These are phyloP conservation scores for Leptopilina drosophilae DNA, from an alignment of 2,888 invertebrate genomes.

Conservation along the genomic window DNA sequence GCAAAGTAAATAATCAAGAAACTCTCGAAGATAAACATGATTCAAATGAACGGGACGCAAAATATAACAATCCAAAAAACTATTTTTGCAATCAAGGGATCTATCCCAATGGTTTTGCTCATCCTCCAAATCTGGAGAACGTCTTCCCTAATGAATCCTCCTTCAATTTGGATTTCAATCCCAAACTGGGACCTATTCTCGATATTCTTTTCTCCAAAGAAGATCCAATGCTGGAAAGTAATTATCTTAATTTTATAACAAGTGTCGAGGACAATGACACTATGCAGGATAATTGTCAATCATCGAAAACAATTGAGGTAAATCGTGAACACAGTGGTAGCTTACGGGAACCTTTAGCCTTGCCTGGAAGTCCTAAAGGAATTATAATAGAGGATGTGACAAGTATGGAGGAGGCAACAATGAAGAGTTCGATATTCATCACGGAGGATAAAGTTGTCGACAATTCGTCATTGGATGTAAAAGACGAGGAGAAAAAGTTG, in stretches of 20 bases:
- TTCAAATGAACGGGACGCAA: neutral
- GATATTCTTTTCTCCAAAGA: constrained; percentile 60
- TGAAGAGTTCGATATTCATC: neutral
- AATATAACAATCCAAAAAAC: neutral
- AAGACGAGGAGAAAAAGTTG: neutral
- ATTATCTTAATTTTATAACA: constrained; percentile 69
- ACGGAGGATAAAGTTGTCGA: neutral
- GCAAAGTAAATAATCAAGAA: neutral
- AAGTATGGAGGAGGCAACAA: constrained; percentile 51
- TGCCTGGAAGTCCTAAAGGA: constrained; percentile 58
- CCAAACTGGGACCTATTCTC: constrained; percentile 52
- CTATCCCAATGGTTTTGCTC: neutral
- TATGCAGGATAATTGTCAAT: neutral
- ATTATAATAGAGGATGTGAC: constrained; percentile 71
- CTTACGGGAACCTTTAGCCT: constrained; percentile 60
- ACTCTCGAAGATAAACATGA: too few species aligned
- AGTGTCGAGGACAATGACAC: constrained; percentile 63
- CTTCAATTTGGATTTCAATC: constrained; percentile 46
- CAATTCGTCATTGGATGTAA: neutral
- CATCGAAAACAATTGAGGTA: constrained; percentile 22
- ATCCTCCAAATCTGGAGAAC: neutral
- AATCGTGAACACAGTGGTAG: constrained; percentile 45
- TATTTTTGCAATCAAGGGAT: neutral
- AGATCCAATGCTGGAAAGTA: constrained; percentile 59
- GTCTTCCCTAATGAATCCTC: constrained; percentile 42